Conservation (phyloP, 1,140 invertebrate genomes). For the Anastrepha obliqua region DNA sequence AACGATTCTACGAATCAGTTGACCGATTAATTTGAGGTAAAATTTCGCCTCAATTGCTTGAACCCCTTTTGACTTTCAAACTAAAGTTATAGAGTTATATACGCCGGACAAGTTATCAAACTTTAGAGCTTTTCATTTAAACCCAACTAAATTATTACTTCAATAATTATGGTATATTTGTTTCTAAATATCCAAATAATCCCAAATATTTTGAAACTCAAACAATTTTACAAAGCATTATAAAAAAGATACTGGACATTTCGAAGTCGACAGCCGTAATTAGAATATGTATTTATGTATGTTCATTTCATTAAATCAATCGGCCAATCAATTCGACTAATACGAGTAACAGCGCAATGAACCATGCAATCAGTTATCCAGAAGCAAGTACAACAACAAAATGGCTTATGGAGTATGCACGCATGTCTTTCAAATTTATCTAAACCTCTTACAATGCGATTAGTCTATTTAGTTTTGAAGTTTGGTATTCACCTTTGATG, state of each 20-base stretch:
- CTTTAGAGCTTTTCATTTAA: neutral
- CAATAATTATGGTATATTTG: neutral
- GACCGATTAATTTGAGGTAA: constrained; percentile 5
- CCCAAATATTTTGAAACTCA: neutral
- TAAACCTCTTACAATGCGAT: constrained; percentile 49
- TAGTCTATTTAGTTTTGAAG: constrained; percentile 49
- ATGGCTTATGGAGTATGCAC: constrained; percentile 16
- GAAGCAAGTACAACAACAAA: constrained; percentile 41
- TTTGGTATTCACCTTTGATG: constrained; percentile 53
- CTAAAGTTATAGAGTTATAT: neutral
- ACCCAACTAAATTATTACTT: neutral
- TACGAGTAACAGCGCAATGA: constrained; percentile 44
- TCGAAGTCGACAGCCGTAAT: neutral
- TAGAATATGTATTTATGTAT: neutral
- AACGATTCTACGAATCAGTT: constrained; percentile 27
- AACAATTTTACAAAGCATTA: neutral
- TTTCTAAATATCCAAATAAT: neutral
- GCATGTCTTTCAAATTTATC: constrained; percentile 22
- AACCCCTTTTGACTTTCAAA: neutral
- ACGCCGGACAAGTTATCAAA: too few species aligned
- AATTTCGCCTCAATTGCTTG: neutral
- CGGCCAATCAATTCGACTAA: constrained; percentile 26
- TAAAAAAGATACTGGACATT: neutral
- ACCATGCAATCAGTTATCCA: constrained; percentile 48
- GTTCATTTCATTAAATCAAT: constrained; percentile 13